Evolutionary conservation across 2,888 invertebrate species (phyloP).

Genomic region (Agonopterix heracliana): DNA sequence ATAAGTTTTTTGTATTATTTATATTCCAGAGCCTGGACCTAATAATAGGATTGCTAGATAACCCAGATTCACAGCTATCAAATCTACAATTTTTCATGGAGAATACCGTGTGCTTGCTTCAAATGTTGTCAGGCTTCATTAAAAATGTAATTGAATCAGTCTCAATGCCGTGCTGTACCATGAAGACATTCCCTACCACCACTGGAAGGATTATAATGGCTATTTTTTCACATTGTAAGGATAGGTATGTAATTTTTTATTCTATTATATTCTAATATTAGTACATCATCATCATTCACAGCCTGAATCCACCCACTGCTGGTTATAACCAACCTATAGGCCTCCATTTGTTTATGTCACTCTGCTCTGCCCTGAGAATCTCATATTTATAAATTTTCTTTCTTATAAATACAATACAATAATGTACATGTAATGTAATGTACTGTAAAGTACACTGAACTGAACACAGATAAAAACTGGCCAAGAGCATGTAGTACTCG

Average conservation of each 20-base stretch:
- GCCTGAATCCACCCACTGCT: not conserved
- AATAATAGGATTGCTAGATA: slow-evolving; percentile 26
- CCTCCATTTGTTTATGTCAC: too few relatives aligned
- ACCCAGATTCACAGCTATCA: slow-evolving; percentile 19
- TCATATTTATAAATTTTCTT: too few relatives aligned
- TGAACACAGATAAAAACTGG: too few relatives aligned
- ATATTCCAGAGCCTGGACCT: slow-evolving; percentile 43
- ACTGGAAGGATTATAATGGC: slow-evolving; percentile 50
- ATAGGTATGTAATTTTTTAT: slow-evolving; percentile 44
- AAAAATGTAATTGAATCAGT: slow-evolving; percentile 39
- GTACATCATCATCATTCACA: slow-evolving; percentile 2
- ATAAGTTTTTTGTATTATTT: not conserved
- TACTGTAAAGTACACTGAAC: too few relatives aligned
- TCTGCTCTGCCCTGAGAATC: too few relatives aligned
- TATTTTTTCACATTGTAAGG: slow-evolving; percentile 67
- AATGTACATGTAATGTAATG: too few relatives aligned
- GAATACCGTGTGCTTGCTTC: slow-evolving; percentile 38
- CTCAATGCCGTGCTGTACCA: slow-evolving; percentile 31
- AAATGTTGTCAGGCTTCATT: slow-evolving; percentile 39
- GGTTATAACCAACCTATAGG: too few relatives aligned
- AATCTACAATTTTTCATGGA: slow-evolving; percentile 36
- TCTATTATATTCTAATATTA: not conserved
- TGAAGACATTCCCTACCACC: slow-evolving; percentile 42
- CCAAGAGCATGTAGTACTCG: too few relatives aligned
- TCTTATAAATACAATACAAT: too few relatives aligned